A percentile compares a stretch with the other conserved stretches of the same genome.
These are phyloP conservation scores for Ceratosolen solmsi DNA, from an alignment of 1,140 invertebrate genomes.

Conservation along the genomic window DNA sequence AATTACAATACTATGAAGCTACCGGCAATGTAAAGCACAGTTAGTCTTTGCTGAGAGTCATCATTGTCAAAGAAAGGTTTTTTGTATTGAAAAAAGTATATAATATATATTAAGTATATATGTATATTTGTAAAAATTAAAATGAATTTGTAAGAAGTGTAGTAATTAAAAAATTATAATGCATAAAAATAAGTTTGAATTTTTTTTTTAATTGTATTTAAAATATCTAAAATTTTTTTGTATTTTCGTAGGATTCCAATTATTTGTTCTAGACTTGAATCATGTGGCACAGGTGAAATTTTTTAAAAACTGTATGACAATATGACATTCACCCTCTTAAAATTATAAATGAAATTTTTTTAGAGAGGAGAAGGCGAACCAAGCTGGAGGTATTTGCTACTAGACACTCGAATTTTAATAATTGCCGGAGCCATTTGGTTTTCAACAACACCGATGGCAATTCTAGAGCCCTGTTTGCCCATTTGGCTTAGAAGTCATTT, in stretches of 20 bases:
- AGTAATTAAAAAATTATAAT: too few species aligned
- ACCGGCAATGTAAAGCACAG: too few species aligned
- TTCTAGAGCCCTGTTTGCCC: conserved; percentile 87
- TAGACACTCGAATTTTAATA: conserved; percentile 77
- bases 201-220: too few species aligned
- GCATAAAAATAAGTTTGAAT: too few species aligned
- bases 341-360: background rate
- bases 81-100: too few species aligned
- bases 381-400: conserved; percentile 76
- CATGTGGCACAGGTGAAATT: conserved; percentile 36
- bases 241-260: conserved; percentile 57
- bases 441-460: conserved; percentile 85
- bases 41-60: too few species aligned
- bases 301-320: background rate
- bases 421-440: conserved; percentile 81
- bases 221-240: too few species aligned
- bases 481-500: conserved; percentile 85
- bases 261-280: conserved; percentile 55
- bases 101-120: too few species aligned
- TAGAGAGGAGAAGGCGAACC: conserved; percentile 57
- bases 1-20: too few species aligned
- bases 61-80: too few species aligned
- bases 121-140: too few species aligned
- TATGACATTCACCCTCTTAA: background rate
- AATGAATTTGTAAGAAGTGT: too few species aligned